Base-by-base conservation (phyloP, 2,888 invertebrate species). In the Leptinotarsa rubiginosa region DNA sequence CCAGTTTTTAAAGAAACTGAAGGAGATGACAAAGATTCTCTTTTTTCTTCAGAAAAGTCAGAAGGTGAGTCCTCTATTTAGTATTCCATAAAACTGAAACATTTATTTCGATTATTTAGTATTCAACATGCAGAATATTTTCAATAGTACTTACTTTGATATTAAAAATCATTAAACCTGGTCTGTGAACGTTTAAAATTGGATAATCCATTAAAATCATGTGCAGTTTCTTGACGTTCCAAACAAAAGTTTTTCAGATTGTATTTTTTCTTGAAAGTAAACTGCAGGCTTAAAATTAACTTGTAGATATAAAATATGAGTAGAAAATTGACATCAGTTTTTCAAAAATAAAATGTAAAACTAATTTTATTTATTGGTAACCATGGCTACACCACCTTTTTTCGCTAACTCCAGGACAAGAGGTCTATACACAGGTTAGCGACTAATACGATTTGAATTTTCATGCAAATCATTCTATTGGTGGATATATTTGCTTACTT, bases 11-110 rank as follows among this genome's bases (percentile, higher is more conserved):
- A 74, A 47, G 75, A 65, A 54, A 66, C 79, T n/a, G 79, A 83
- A 77, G 78, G 79, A 66, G 82, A 81, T 75, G 86, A 86, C 68
- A 84, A 82, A 72, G 87, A 87, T 81, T 87, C 87, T 2, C 76
- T 87, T 68, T 86, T 86, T 80, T 87, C 87, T 15, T 83, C 83
- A 25, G 84, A 86, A 76, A 81, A 81, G 74, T 76, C 79, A 25
- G 83, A 83, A 80, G 86, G 85, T 86, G 78, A 80, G 75, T 79
- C 50, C n/a, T 62, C 49, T 52, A 67, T 31, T 59, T 59, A 65
- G n/a, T n/a, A 50, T 50, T 52, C 10, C 56, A 41, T 25, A 4
- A 47, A 56, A 20, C 71, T 71, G 47, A 13, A 71, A 71, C 20
- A 66, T 56, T 13, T 12, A 47, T 10, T 31, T 59, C 1, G 22